phyloP scores from a whole-genome alignment of 2,113 vertebrate genomes.

The Pelobates fuscus region DNA sequence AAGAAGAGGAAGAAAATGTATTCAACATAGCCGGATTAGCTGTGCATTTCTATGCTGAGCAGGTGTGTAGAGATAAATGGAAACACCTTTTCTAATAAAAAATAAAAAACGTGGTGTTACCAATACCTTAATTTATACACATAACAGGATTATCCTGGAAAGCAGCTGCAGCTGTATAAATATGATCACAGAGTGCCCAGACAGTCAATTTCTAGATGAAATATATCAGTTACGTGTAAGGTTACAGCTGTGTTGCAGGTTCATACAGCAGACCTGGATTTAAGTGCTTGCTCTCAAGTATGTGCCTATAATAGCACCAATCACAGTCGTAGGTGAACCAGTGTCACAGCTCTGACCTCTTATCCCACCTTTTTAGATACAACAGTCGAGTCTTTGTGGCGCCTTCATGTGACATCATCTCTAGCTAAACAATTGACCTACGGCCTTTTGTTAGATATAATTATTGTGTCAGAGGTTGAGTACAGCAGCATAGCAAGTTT shows the following conservation, averaged over 20 bases:
- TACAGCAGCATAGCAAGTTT: background rate
- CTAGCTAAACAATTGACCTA: constrained; percentile 28
- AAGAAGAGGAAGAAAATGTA: no score
- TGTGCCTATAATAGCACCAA: constrained; percentile 3
- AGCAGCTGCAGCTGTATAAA: constrained; percentile 15
- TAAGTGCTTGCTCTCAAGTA: constrained; percentile 26
- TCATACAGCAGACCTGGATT: constrained; percentile 15
- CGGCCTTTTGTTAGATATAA: background rate
- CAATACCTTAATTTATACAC: constrained; percentile 5
- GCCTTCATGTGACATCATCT: constrained; percentile 33
- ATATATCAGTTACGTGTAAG: background rate
- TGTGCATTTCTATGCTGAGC: background rate
- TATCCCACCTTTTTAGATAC: constrained; percentile 12
- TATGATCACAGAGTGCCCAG: constrained; percentile 5
- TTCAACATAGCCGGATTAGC: background rate
- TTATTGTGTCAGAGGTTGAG: background rate
- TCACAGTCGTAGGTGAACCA: constrained; percentile 2
- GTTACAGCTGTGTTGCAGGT: constrained; percentile 1
- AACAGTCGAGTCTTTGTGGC: constrained; percentile 8
- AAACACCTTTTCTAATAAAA: background rate
- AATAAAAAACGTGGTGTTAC: background rate
- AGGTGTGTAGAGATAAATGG: constrained; percentile 1
- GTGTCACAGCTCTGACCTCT: constrained; percentile 10
- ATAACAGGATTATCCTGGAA: constrained; percentile 27
- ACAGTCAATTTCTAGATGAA: constrained; percentile 18